Base-by-base conservation (phyloP, 2,888 invertebrate genomes). In the Drosophila recens region DNA sequence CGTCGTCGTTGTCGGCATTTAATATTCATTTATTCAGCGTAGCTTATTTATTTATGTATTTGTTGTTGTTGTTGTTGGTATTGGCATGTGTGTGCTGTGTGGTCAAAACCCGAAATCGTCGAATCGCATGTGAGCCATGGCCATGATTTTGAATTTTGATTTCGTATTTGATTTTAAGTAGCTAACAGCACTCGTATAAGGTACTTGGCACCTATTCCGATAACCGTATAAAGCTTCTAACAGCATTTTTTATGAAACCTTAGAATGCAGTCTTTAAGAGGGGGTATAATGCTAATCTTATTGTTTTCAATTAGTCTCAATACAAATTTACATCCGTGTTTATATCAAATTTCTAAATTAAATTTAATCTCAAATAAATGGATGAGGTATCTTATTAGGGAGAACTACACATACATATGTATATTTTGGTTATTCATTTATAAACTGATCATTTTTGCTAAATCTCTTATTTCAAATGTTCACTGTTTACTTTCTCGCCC, bases 11-110 rank as follows among this genome's bases (percentile, higher is more conserved):
- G 70, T 43, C 79, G 75, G 67, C 77, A 82, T 89, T 89, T 87
- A 89, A 80, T 89, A 89, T 85, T 89, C 86, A 87, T 89, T 89
- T 85, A 87, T 85, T 89, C 90, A 82, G 63, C 73, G 75, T 73
- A 85, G 84, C 86, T 89, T 85, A 87, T 74, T 77, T 83, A 77
- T 84, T 82, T 81, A 77, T 78, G 53, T 56, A 56, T 68, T 65
- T 62, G 30, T 69, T 49, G 54, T 23, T 65, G 30, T 69, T 49
- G 58, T 49, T 52, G 20, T 54, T 48, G 40, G 27, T 42, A 17
- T 42, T 49, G 34, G 17, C 48, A 15, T 62, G 52, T 49, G 46
- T 49, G 75, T 74, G 62, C 20, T 71, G 58, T 76, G 38, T 67
- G 77, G 43, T 53, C 52, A 72, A 81, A 84, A 79, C 71, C 69